phyloP scores from a whole-genome alignment of 2,888 invertebrate species.

The Melikaiella ostensackeni region DNA sequence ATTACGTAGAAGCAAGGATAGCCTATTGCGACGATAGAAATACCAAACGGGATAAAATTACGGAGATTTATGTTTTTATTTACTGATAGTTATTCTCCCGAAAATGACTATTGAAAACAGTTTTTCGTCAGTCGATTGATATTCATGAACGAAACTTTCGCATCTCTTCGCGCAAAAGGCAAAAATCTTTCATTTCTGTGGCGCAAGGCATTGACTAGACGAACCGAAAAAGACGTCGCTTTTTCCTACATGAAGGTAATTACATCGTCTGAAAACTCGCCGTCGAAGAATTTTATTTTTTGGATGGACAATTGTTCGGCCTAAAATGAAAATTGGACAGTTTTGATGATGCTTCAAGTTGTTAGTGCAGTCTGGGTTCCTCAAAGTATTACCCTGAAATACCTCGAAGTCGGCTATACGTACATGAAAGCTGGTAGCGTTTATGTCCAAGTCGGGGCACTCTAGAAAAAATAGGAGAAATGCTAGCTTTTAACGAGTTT shows the following conservation, averaged over 20 bases:
- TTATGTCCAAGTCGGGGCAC: not conserved
- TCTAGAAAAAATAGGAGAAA: not conserved
- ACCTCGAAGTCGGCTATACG: not conserved
- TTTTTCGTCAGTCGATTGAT: not conserved
- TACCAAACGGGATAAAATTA: not conserved
- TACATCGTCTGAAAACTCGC: not conserved
- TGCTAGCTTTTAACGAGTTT: not conserved
- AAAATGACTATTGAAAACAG: slow-evolving; percentile 9
- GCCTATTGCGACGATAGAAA: not conserved
- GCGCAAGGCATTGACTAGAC: not conserved
- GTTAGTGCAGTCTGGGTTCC: not conserved
- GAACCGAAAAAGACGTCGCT: not conserved
- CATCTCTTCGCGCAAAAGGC: not conserved
- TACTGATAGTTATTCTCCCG: not conserved
- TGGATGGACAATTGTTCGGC: not conserved
- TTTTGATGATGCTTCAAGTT: not conserved
- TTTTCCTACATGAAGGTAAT: not conserved
- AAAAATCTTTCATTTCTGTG: not conserved
- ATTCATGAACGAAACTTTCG: not conserved
- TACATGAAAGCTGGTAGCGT: not conserved
- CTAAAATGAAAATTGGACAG: not conserved
- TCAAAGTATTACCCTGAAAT: not conserved
- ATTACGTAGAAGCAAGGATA: not conserved
- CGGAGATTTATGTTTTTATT: not conserved
- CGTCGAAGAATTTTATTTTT: not conserved